Conservation (phyloP, 2,797 vertebrate species). For the Phrynocephalus vlangalii region DNA sequence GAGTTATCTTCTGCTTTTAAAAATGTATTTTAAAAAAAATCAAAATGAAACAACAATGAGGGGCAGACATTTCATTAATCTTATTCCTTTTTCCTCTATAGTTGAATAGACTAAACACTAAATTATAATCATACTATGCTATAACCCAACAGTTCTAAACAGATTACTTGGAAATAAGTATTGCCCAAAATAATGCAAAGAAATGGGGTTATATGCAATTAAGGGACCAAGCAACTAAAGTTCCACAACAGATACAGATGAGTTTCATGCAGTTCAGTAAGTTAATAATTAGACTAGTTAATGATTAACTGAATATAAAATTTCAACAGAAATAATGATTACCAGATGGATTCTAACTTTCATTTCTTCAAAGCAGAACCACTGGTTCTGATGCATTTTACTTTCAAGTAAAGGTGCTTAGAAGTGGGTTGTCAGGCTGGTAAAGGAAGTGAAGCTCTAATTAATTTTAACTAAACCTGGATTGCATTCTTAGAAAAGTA, state of each 20-base stretch:
- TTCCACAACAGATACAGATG: not conserved
- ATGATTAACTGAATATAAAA: not conserved
- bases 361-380: not conserved
- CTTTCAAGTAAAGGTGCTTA: not conserved
- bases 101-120: not conserved
- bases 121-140: not conserved
- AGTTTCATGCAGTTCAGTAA: not conserved
- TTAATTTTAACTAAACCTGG: not conserved
- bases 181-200: not conserved
- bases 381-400: not conserved
- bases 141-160: not conserved
- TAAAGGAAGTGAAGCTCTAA: not conserved
- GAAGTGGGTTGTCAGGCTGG: not conserved
- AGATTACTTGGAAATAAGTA: conserved; percentile 1
- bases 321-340: not conserved
- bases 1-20: conserved; percentile 57
- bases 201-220: not conserved
- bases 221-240: not conserved
- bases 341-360: not conserved
- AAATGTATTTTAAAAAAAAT: not conserved
- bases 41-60: not conserved
- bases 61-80: conserved; percentile 45
- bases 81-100: conserved; percentile 46
- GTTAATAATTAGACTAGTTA: conserved; percentile 17
- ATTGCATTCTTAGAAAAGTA: not conserved